Base-by-base conservation (phyloP, 1,140 invertebrate species). In the Anthonomus grandis region DNA sequence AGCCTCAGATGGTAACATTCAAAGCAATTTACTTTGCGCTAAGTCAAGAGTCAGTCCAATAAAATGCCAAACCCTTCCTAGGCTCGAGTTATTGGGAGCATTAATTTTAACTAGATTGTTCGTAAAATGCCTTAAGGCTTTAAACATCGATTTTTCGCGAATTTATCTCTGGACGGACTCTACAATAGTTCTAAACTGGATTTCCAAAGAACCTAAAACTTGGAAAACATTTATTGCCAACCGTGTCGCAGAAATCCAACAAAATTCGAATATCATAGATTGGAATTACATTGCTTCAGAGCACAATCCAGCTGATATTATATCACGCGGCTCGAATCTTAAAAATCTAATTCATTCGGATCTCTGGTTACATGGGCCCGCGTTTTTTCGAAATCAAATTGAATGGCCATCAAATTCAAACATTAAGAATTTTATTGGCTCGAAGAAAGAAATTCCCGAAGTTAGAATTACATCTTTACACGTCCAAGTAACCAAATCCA, bases 281-380 rank as follows among this genome's bases (percentile, higher is more conserved):
- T 75, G 74, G 69, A 52, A 55, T 36, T 66, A 76, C 50, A 66
- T 75, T 12, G 13, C 23, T 13, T 49, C 55, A 1, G 21, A 61
- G 15, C 44, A 65, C 4, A 71, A 70, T 54, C 75, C 75, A 0
- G 72, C 73, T 2, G 75, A 77, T 65, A 52, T 72, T 9, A 55
- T 73, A 41, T 75, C 75, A 4, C 47, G 75, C 8, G 75, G 76
- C 18, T 18, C 67, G 12, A 46, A 21, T 1, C n/a, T 31, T 31
- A 31, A 31, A 31, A n/a, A 31, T 8, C 27, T 31, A n/a, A 31
- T 31, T 8, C 6, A 31, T 31, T 31, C 27, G 6, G n/a, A 31
- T 8, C n/a, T 31, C 6, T 31, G 27, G 27, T n/a, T 31, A n/a
- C 27, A 31, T 31, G 27, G 27, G 27, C 63, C 74, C 23, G 6